Percentiles rank a stretch among this genome's conserved stretches.
Evolutionary conservation across 2,888 invertebrate genomes (phyloP).

Genomic region (Imbricaverruca yamaguchii): DNA sequence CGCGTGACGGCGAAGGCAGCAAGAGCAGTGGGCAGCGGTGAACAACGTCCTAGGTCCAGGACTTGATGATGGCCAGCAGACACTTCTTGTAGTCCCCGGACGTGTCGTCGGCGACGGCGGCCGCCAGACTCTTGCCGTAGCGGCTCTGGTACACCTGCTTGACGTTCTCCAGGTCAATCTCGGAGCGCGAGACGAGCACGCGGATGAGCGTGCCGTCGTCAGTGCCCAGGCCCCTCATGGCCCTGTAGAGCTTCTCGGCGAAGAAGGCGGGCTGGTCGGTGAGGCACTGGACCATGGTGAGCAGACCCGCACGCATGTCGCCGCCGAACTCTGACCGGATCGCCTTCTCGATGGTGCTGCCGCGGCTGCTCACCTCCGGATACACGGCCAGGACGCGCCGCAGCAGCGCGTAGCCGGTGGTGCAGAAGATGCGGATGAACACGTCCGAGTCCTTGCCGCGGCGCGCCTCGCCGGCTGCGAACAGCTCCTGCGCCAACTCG

Average conservation of each 20-base stretch:
- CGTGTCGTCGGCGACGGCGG: constrained; percentile 31
- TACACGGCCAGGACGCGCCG: neutral
- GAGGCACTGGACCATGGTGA: constrained; percentile 57
- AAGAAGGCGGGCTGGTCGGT: constrained; percentile 37
- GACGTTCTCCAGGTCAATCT: constrained; percentile 21
- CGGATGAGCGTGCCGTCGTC: constrained; percentile 32
- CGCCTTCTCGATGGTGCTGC: constrained; percentile 51
- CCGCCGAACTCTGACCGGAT: constrained; percentile 53
- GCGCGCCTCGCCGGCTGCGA: neutral
- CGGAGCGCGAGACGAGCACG: constrained; percentile 30
- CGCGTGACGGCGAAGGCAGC: too few relatives aligned
- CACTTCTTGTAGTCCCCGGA: constrained; percentile 38
- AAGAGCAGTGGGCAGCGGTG: too few relatives aligned
- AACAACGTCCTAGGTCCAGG: neutral
- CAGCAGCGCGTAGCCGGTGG: neutral
- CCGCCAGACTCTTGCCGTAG: constrained; percentile 14
- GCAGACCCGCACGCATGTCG: constrained; percentile 58
- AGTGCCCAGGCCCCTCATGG: constrained; percentile 30
- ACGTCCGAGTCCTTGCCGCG: neutral
- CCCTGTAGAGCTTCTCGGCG: constrained; percentile 35
- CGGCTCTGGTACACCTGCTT: neutral
- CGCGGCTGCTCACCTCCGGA: neutral
- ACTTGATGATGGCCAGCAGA: constrained; percentile 35
- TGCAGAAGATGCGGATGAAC: constrained; percentile 9
- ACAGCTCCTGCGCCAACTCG: neutral